Evolutionary conservation across 2,797 vertebrate genomes (phyloP).

Genomic region (Alosa sapidissima): DNA sequence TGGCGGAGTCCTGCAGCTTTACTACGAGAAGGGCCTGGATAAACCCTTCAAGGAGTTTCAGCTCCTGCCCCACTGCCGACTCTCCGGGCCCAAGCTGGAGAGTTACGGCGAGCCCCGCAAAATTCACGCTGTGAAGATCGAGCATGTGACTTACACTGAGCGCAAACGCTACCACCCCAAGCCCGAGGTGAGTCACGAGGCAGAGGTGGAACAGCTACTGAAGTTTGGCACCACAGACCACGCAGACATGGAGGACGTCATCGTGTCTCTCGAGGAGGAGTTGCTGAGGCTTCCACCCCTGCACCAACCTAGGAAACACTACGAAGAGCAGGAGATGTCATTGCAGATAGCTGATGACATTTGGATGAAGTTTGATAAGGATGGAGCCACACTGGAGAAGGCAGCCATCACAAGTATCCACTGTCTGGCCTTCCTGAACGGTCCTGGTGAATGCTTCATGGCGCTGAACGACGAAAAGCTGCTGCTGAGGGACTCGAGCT

Average conservation of each 20-base stretch:
- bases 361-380: conserved; percentile 84
- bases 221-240: conserved; percentile 90
- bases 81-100: conserved; percentile 90
- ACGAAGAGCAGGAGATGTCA: conserved; percentile 90
- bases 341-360: conserved; percentile 91
- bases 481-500: conserved; percentile 75
- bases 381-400: conserved; percentile 77
- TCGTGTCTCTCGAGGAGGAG: conserved; percentile 86
- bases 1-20: conserved; percentile 92
- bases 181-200: conserved; percentile 83
- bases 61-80: conserved; percentile 83
- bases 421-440: conserved; percentile 89
- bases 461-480: conserved; percentile 88
- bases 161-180: conserved; percentile 91
- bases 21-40: conserved; percentile 93
- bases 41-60: conserved; percentile 96
- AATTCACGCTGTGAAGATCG: conserved; percentile 92
- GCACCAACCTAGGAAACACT: conserved; percentile 78
- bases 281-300: conserved; percentile 76
- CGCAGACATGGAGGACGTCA: conserved; percentile 85
- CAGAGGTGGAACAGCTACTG: conserved; percentile 88
- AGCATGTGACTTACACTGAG: conserved; percentile 86
- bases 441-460: conserved; percentile 84
- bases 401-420: conserved; percentile 82
- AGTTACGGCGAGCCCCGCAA: conserved; percentile 87